Base-by-base conservation (phyloP, 2,888 invertebrate species). In the Boloria euphrosyne region DNA sequence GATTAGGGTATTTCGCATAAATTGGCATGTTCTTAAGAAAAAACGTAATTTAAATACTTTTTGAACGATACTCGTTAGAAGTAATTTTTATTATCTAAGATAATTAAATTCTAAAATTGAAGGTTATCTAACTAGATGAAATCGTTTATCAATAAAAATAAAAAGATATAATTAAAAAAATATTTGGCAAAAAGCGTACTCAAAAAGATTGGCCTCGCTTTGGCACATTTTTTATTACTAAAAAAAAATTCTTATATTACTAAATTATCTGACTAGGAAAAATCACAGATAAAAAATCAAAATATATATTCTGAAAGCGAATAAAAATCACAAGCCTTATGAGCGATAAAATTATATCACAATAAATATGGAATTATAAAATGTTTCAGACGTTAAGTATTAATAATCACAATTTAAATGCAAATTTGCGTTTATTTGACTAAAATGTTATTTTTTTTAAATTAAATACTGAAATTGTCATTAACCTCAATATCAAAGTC, bases 41-140 rank as follows among this genome's bases (percentile, higher is more conserved):
- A 5, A 57, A 57, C 44, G 18, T 46, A 57, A 57, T 57, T n/a
- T 46, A 5, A 46, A 44, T 57, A 46, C 46, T n/a, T 46, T 13
- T 57, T 57, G 44, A 57, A 57, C 55, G 57, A 57, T 57, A 57
- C 46, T 16, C n/a, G 10, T 57, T 57, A 57, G 7, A 57, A 57
- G 57, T 57, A 57, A 46, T 46, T 18, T 22, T 57, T 57, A 57
- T n/a, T 57, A 57, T 57, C 44, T 57, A 57, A 46, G 44, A 57
- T 57, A 57, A 57, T 57, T 57, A 57, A 57, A 57, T 57, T 22
- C 57, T 57, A 57, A 57, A 57, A 57, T 57, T 57, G 57, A 46
- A 57, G 46, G 57, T 57, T 22, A 57, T 57, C 31, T 57, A 57
- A 22, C 46, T 57, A 22, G 44, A 57, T 46, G 46, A 46, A 5